These are phyloP conservation scores for Holothuria leucospilota DNA, from an alignment of 53 echinoderm and acorn worm species.

Conservation along the genomic window DNA sequence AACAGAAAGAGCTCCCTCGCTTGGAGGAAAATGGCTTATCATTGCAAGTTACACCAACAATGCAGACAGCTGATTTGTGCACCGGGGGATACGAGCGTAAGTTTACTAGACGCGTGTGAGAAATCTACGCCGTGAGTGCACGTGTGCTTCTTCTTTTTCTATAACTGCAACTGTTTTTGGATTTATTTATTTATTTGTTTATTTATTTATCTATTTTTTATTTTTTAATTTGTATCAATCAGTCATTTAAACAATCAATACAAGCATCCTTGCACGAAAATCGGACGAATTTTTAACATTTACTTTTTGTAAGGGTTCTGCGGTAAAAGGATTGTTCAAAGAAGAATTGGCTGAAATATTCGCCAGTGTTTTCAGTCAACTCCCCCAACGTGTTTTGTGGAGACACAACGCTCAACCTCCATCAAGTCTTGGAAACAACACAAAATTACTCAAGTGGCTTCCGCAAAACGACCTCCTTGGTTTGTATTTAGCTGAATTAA, in stretches of 20 bases:
- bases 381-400: conserved; percentile 83
- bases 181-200: no score
- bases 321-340: neutral
- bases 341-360: conserved; percentile 39
- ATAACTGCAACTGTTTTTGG: no score
- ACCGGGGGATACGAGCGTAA: no score
- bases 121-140: no score
- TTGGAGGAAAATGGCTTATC: no score
- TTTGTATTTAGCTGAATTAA: conserved; percentile 30
- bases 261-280: neutral
- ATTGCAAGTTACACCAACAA: no score
- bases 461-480: conserved; percentile 86
- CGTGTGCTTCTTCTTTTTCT: no score
- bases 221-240: no score
- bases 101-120: no score
- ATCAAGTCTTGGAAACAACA: conserved; percentile 72
- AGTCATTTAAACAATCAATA: neutral
- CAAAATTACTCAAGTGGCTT: conserved; percentile 76
- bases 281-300: neutral
- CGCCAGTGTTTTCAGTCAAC: conserved; percentile 62
- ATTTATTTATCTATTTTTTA: no score
- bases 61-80: no score
- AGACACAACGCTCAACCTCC: conserved; percentile 73
- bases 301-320: conserved; percentile 39
- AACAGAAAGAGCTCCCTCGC: no score